These are phyloP conservation scores for Andricus curvator DNA, from an alignment of 2,888 invertebrate species.

Conservation along the genomic window DNA sequence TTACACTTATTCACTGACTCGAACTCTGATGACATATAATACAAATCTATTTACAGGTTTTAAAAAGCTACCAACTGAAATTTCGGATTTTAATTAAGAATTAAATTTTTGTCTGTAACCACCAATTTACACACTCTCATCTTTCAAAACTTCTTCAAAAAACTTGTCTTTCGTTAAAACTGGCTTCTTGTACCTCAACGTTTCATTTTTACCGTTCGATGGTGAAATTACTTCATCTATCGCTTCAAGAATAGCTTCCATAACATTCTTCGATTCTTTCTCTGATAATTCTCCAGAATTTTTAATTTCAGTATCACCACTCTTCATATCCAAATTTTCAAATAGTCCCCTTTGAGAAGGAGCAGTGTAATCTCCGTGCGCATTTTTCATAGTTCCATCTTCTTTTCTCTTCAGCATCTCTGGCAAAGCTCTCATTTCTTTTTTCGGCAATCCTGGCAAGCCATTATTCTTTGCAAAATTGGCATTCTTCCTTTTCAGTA, in stretches of 20 bases:
- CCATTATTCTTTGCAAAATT: background rate
- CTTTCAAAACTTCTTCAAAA: background rate
- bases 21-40: too few species aligned
- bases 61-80: too few species aligned
- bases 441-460: background rate
- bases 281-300: background rate
- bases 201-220: background rate
- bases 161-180: background rate
- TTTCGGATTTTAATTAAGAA: background rate
- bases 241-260: background rate
- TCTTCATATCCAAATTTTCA: background rate
- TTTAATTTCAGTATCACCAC: background rate
- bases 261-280: background rate
- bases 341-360: background rate
- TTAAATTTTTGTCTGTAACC: background rate
- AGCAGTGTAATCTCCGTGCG: background rate
- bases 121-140: background rate
- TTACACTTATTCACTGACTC: too few species aligned
- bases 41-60: too few species aligned
- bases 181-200: background rate
- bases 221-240: background rate
- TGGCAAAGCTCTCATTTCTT: background rate
- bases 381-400: background rate
- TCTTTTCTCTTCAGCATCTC: background rate
- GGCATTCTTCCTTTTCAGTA: background rate